phyloP scores from a whole-genome alignment of 2,797 vertebrate genomes.

The Allobates femoralis region DNA sequence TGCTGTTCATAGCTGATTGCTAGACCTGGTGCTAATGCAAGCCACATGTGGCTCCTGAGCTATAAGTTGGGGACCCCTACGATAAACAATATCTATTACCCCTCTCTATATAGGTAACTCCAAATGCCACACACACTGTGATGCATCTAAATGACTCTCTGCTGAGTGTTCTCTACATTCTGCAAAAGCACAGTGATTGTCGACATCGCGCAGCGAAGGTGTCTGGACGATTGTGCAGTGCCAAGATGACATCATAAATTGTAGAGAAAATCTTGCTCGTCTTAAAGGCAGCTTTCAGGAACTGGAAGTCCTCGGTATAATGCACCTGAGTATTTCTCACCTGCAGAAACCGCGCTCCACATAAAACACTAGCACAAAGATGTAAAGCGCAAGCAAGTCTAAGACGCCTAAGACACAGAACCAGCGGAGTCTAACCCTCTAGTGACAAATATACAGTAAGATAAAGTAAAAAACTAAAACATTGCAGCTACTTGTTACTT shows the following conservation, averaged over 20 bases:
- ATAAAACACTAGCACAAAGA: constrained; percentile 18
- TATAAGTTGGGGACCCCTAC: too few relatives aligned
- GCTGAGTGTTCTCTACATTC: neutral
- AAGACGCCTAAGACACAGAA: constrained; percentile 38
- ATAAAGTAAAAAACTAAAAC: constrained; percentile 2
- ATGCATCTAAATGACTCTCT: neutral
- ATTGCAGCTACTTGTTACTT: constrained; percentile 22
- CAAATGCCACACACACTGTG: neutral
- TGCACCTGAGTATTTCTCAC: constrained; percentile 41
- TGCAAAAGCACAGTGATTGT: too few relatives aligned
- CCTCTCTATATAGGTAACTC: neutral
- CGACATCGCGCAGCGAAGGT: neutral
- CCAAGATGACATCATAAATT: neutral
- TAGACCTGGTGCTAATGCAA: too few relatives aligned
- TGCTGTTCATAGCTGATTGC: too few relatives aligned
- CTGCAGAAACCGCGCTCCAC: constrained; percentile 1
- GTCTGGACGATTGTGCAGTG: too few relatives aligned
- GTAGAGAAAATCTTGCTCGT: neutral
- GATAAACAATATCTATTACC: neutral
- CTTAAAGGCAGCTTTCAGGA: neutral
- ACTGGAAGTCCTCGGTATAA: neutral
- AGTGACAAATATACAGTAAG: constrained; percentile 32
- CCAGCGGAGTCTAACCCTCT: constrained; percentile 28
- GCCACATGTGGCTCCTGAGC: too few relatives aligned
- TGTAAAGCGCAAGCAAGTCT: constrained; percentile 13